Conservation (phyloP, 2,113 vertebrate species). For the Paradoxurus hermaphroditus region DNA sequence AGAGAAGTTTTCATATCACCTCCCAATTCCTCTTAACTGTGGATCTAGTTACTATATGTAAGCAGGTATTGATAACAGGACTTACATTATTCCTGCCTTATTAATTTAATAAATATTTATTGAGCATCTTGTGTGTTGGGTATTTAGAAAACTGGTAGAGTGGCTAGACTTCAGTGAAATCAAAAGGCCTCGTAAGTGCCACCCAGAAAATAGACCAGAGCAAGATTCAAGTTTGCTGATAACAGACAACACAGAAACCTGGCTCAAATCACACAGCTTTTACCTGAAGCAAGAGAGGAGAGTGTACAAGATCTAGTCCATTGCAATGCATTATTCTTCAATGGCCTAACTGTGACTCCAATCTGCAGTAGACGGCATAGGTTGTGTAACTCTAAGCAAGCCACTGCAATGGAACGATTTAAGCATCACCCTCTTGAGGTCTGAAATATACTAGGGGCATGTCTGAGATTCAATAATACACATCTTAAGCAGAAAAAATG, state of each 20-base stretch:
- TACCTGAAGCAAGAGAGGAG: neutral
- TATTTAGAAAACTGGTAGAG: neutral
- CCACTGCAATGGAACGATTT: neutral
- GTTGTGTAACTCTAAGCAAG: neutral
- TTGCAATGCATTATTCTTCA: neutral
- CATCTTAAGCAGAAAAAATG: neutral
- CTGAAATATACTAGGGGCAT: neutral
- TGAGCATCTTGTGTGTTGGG: neutral
- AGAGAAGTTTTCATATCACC: neutral
- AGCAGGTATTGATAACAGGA: neutral
- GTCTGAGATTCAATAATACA: neutral
- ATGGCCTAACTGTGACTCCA: neutral
- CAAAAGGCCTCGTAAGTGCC: neutral
- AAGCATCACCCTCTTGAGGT: rapidly evolving
- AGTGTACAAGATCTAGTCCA: neutral
- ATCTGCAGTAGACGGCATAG: neutral
- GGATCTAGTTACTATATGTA: neutral
- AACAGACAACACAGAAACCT: neutral
- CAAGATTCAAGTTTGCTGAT: neutral
- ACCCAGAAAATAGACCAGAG: neutral
- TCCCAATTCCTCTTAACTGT: neutral
- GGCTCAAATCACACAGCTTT: neutral
- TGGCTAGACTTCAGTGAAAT: neutral
- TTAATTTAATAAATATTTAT: neutral
- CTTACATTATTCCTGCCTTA: too few species aligned